Base-by-base conservation (phyloP, 1,140 invertebrate genomes). In the Cataglyphis hispanica region DNA sequence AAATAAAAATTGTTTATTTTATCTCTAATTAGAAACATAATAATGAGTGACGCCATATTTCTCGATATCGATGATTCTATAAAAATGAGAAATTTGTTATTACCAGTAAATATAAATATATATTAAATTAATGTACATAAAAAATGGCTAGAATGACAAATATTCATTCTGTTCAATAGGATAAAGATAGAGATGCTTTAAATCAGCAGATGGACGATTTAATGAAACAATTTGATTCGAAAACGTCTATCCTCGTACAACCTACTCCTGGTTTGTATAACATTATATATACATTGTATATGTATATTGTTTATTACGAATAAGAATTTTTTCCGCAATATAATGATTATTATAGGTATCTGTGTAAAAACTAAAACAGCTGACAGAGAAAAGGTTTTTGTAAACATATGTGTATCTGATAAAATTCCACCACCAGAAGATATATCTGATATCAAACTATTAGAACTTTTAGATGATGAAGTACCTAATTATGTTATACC, bases 341-440 rank as follows among this genome's bases (percentile, higher is more conserved):
- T 74, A n/a, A 83, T n/a, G n/a, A n/a, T n/a, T n/a, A n/a, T 80
- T 83, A 4, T 64, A 98, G 98, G 98, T 67, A 96, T 98, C 89
- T 99, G 98, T 92, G 95, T 98, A 0, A 99, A 99, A 95, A 96
- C 97, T 27, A 97, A 96, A 92, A 95, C 96, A 11, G 96, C 96
- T 27, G 96, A 95, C 50, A 96, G 96, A 78, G 96, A 97, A 67
- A 98, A 98, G 94, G 93, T 97, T 27, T 98, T 98, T 92, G 95
- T 98, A 1, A 98, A 98, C 94, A 95, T 98, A 37, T 98, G 98
- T 90, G 96, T 97, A 64, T 97, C 97, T 0, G 96, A 97, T 86
- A 96, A 96, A 67, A 97, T 99, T 83, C 98, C 97, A 46, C 94
- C 96, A 74, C 98, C 98, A 2, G 96, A 97, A 91, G 97, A 99